Base-by-base conservation (phyloP, 2,797 vertebrate genomes). In the Spinus pinus region DNA sequence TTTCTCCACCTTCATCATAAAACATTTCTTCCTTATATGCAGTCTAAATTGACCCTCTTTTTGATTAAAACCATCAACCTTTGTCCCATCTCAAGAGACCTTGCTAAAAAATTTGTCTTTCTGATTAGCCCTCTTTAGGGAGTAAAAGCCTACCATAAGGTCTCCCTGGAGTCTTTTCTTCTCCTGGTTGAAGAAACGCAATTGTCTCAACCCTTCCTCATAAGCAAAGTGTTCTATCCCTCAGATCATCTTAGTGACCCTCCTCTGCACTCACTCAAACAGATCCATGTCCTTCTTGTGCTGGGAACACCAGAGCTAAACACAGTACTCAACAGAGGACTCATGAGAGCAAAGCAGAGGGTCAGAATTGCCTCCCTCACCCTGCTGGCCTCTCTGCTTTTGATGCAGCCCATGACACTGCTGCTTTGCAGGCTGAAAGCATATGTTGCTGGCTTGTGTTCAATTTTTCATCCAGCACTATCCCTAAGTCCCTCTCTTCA, bases 211-310 rank as follows among this genome's bases (percentile, higher is more conserved):
- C 13, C 25, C 58, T 78, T 78, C 22, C 46, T 60, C 9, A 17
- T 31, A 35, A 78, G 10, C 2, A 1, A 33, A 33, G 30, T 35
- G 7, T 31, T 53, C 41, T 17, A 1, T 78, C 25, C 25, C 33
- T 31, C 39, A 58, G 33, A 41, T 33, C 7, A 41, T 21, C 25
- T 78, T 71, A 17, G 6, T 53, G 39, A 47, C 10, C 16, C 30
- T 51, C 17, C 31, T 73, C 51, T 57, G 51, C 51, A 60, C 19
- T 44, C 2, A 3, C 5, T 71, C 49, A 2, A 51, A 57, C 7
- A 49, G 9, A 1, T 44, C 28, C 7, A 1, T 18, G 12, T 53
- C 30, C 10, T 35, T 37, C 10, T 4, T 22, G 2, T 15, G 25
- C 22, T 61, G 25, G 5, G 18, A 35, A 9, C 3, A 1, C 19